These are phyloP conservation scores for Microdon myrmicae DNA, from an alignment of 2,888 invertebrate genomes.

Conservation along the genomic window DNA sequence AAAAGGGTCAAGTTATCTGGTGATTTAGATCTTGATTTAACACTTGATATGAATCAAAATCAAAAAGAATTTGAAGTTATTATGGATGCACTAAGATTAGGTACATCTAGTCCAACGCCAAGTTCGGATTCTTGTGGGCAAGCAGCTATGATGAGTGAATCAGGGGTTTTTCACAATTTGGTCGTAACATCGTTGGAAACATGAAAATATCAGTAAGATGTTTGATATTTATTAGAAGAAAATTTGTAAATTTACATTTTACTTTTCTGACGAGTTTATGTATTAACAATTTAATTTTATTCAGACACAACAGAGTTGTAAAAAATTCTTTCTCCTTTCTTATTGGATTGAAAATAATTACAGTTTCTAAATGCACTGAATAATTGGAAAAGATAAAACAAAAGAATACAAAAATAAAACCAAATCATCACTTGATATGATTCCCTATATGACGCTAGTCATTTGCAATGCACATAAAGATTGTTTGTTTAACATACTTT, in stretches of 20 bases:
- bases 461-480: slow-evolving; percentile 8
- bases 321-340: slow-evolving; percentile 10
- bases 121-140: slow-evolving; percentile 71
- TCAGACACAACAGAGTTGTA: slow-evolving; percentile 20
- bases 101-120: slow-evolving; percentile 61
- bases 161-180: slow-evolving; percentile 66
- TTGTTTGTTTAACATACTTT: too few relatives aligned
- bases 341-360: background rate
- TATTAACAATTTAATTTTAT: slow-evolving; percentile 8
- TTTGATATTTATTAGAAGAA: background rate
- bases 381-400: slow-evolving; percentile 5
- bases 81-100: slow-evolving; percentile 66
- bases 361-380: slow-evolving; percentile 2
- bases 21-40: slow-evolving; percentile 60
- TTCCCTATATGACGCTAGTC: slow-evolving; percentile 37
- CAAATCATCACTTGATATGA: too few relatives aligned
- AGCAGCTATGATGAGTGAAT: slow-evolving; percentile 74
- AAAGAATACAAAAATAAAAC: slow-evolving; percentile 8
- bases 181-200: slow-evolving; percentile 67
- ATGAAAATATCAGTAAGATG: slow-evolving; percentile 64
- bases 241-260: background rate
- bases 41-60: slow-evolving; percentile 66
- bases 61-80: slow-evolving; percentile 68
- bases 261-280: slow-evolving; percentile 5
- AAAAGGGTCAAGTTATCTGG: slow-evolving; percentile 51